A percentile compares a stretch with the other conserved stretches of the same genome.
These are phyloP conservation scores for Leptothorax acervorum DNA, from an alignment of 2,888 invertebrate genomes.

Conservation along the genomic window DNA sequence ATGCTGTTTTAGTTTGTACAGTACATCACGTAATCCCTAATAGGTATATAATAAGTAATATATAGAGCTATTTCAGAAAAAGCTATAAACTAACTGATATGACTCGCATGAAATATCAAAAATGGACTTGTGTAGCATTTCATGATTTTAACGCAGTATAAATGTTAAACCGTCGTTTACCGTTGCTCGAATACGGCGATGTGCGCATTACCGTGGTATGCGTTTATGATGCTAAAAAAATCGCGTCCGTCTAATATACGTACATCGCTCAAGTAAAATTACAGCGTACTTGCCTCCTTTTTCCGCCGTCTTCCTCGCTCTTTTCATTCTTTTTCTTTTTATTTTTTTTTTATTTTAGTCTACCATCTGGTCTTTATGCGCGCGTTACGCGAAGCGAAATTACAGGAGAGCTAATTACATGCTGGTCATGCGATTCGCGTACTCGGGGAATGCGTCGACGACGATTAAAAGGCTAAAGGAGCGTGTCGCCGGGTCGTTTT, in stretches of 20 bases:
- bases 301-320: not conserved
- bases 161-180: constrained; percentile 14
- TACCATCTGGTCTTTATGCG: constrained; percentile 48
- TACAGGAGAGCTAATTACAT: constrained; percentile 76
- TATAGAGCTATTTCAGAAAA: not conserved
- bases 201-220: not conserved
- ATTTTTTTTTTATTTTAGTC: constrained; percentile 56
- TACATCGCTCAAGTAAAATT: constrained; percentile 34
- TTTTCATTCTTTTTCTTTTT: not conserved
- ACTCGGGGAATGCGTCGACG: constrained; percentile 41
- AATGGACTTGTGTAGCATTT: not conserved
- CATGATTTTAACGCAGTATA: not conserved
- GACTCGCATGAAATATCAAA: not conserved
- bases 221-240: constrained; percentile 19
- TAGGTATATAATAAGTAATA: not conserved
- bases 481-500: constrained; percentile 38
- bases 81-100: not conserved
- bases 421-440: constrained; percentile 71
- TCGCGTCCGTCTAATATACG: constrained; percentile 22
- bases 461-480: constrained; percentile 50
- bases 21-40: not conserved
- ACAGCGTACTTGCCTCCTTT: not conserved
- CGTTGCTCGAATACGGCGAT: not conserved
- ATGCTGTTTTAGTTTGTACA: not conserved
- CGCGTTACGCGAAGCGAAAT: constrained; percentile 70